Conservation (phyloP, 2,797 vertebrate species). For the Myiotriccus ornatus region DNA sequence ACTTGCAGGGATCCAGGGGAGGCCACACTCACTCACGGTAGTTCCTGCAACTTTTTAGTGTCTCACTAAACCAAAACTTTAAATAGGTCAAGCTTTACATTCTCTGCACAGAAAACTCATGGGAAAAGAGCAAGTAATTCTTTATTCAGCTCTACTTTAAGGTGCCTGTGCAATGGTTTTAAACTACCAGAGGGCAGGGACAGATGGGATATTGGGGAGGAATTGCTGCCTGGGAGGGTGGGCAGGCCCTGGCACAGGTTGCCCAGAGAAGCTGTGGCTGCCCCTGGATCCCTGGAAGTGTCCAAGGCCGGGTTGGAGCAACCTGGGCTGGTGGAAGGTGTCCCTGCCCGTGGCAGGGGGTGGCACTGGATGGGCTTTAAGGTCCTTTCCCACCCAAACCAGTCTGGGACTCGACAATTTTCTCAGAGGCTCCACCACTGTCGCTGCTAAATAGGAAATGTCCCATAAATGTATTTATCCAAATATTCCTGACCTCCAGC, state of each 20-base stretch:
- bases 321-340: fast-evolving
- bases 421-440: neutral
- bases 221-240: neutral
- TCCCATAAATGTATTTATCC: neutral
- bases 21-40: neutral
- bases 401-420: neutral
- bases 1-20: neutral
- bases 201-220: neutral
- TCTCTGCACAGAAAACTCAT: neutral
- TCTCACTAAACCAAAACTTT: neutral
- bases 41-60: neutral
- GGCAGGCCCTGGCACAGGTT: neutral
- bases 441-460: neutral
- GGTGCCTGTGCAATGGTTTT: neutral
- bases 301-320: neutral
- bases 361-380: neutral
- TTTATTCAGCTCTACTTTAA: neutral
- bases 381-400: neutral
- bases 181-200: neutral
- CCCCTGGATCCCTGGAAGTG: neutral
- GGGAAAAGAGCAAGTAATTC: neutral
- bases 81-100: neutral
- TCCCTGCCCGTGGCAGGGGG: neutral
- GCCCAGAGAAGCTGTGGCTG: neutral
- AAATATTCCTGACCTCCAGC: neutral